phyloP scores from a whole-genome alignment of 2,888 invertebrate genomes.

The Harpalus rubripes region DNA sequence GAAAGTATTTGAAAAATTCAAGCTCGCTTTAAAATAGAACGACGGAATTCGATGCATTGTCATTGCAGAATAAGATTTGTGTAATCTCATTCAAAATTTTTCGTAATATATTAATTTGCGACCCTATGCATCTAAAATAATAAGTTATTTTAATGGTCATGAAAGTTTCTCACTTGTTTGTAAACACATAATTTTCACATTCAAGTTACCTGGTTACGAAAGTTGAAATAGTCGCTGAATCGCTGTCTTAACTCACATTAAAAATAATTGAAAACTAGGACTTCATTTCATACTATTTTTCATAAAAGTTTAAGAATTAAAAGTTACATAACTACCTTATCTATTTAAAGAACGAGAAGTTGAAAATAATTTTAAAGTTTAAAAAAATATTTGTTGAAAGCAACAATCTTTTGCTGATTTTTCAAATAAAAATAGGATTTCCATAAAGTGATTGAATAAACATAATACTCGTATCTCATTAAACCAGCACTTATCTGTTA shows the following conservation, averaged over 20 bases:
- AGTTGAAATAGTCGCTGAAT: constrained; percentile 21
- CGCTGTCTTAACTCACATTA: constrained; percentile 26
- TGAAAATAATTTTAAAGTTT: constrained; percentile 17
- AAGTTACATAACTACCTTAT: constrained; percentile 42
- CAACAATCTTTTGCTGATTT: constrained; percentile 13
- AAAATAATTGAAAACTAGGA: constrained; percentile 48
- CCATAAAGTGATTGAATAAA: constrained; percentile 27
- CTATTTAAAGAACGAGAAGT: constrained; percentile 34
- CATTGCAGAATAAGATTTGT: constrained; percentile 18
- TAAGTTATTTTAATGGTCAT: not conserved
- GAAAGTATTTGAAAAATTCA: constrained; percentile 52
- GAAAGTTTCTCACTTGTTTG: not conserved
- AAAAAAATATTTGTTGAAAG: not conserved
- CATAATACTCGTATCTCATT: constrained; percentile 17
- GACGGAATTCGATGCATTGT: not conserved
- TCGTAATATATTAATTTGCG: not conserved
- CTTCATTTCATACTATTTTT: constrained; percentile 40
- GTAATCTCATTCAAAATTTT: not conserved
- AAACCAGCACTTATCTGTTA: constrained; percentile 25
- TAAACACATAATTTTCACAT: constrained; percentile 9
- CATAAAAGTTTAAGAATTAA: constrained; percentile 53
- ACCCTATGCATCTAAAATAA: constrained; percentile 5
- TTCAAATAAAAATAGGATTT: not conserved
- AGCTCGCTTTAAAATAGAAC: constrained; percentile 45
- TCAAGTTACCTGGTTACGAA: constrained; percentile 38